phyloP scores from a whole-genome alignment of 2,113 vertebrate genomes.

The Scatophagus argus region DNA sequence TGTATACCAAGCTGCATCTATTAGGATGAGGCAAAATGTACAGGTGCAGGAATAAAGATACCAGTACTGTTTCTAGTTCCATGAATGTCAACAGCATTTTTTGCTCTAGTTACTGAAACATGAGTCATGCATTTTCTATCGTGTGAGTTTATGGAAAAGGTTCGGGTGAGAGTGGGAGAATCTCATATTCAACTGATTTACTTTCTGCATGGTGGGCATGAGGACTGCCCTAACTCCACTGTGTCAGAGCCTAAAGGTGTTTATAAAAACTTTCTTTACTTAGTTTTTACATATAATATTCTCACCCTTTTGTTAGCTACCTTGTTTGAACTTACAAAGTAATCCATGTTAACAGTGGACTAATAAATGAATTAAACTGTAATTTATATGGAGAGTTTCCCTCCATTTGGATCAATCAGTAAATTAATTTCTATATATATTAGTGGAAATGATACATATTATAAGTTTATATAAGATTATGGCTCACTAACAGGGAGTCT shows the following conservation, averaged over 20 bases:
- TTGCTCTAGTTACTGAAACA: conserved; percentile 10
- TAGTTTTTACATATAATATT: conserved; percentile 38
- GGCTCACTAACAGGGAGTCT: background rate
- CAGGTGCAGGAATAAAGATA: background rate
- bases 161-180: conserved; percentile 14
- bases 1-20: background rate
- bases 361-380: background rate
- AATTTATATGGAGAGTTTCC: conserved; percentile 2
- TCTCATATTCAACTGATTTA: conserved; percentile 45
- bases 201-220: conserved; percentile 28
- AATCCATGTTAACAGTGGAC: conserved; percentile 10
- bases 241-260: conserved; percentile 55
- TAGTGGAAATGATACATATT: no score
- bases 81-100: conserved; percentile 6
- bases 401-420: background rate
- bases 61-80: conserved; percentile 6
- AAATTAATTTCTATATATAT: no score
- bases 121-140: conserved; percentile 30
- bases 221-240: conserved; percentile 52
- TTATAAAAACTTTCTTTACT: conserved; percentile 45
- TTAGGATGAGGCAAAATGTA: background rate
- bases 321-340: conserved; percentile 7
- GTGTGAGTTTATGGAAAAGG: conserved; percentile 22
- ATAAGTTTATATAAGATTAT: background rate
- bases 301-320: background rate